Base-by-base conservation (phyloP, 2,797 vertebrate genomes). In the Hafferia zeledoni region DNA sequence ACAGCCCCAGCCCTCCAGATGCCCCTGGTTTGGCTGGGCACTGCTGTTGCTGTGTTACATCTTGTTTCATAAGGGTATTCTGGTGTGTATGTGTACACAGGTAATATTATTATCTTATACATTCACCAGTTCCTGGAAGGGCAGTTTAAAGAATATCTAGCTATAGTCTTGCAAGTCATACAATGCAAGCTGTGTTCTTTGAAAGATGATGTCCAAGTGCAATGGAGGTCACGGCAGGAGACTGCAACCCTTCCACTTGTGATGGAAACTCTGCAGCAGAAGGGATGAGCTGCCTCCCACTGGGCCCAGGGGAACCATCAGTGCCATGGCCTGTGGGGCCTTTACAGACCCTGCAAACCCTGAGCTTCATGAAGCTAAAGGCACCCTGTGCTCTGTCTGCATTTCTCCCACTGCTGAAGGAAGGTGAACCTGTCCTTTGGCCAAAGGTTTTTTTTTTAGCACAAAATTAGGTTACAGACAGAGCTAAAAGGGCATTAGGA, bases 191-290 rank as follows among this genome's bases (percentile, higher is more conserved):
- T 67, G 5, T 17, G 35, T 3, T 35, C 52, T 76, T 30, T 44
- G 15, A 37, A 37, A 49, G 18, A 24, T 53, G 44, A 80, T 83
- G 69, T 27, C 49, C 16, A 0, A 2, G 27, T 65, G 52, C 35
- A 30, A 6, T 2, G 17, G 60, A 65, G 22, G 55, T 76, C 31
- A 3, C 37, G 8, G 0, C 22, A 20, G 0, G 0, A 41, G 6
- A 25, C 52, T 61, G 31, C 22, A 25, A 7, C 11, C 22, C 28
- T 23, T 37, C 28, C 39, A 17, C 39, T 8, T 3, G 1, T 24
- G 59, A 13, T 2, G 7, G 46, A 27, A 43, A 12, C 15, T 1
- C 17, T n/a, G 31, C 4, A 10, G 35, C 57, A 60, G 46, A 20
- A 64, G 37, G 19, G 53, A 17, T n/a, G n/a, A 27, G 10, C 22